These are phyloP conservation scores for Diaphora mendica DNA, from an alignment of 2,888 invertebrate genomes.

Conservation along the genomic window DNA sequence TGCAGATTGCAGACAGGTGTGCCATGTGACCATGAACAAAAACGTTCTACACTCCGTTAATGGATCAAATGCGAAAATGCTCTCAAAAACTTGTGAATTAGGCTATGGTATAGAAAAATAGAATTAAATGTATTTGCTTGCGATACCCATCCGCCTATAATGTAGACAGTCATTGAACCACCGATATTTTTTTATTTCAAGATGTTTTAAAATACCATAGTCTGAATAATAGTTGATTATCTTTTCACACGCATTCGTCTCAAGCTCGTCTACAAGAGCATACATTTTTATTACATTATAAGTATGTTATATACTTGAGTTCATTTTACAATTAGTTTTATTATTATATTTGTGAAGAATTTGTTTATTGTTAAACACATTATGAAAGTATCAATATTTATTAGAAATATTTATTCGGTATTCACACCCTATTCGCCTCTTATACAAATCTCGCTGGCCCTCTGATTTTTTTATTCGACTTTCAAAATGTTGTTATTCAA, in stretches of 20 bases:
- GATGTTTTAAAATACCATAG: conserved; percentile 21
- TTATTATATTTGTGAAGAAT: neutral
- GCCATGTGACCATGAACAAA: neutral
- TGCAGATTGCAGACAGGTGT: neutral
- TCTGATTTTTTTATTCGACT: neutral
- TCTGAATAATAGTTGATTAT: conserved; percentile 16
- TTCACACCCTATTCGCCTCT: neutral
- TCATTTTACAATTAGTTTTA: conserved; percentile 11
- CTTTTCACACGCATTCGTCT: conserved; percentile 41
- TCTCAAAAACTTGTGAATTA: neutral
- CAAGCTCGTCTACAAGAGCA: conserved; percentile 27
- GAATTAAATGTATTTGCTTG: conserved; percentile 8
- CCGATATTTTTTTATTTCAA: conserved; percentile 18
- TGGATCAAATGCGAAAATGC: neutral
- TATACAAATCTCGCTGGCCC: neutral
- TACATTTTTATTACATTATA: neutral
- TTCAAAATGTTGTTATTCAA: neutral
- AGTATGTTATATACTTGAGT: neutral
- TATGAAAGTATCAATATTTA: neutral
- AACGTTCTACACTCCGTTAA: neutral
- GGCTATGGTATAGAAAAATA: conserved; percentile 1
- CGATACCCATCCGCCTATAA: conserved; percentile 40
- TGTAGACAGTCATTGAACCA: conserved; percentile 18
- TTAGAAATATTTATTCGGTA: neutral
- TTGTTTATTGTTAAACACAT: neutral